Evolutionary conservation across 1,140 invertebrate genomes (phyloP), one percentile per base, ranked within the genome.

Genomic region (Venustaconcha ellipsiformis): DNA sequence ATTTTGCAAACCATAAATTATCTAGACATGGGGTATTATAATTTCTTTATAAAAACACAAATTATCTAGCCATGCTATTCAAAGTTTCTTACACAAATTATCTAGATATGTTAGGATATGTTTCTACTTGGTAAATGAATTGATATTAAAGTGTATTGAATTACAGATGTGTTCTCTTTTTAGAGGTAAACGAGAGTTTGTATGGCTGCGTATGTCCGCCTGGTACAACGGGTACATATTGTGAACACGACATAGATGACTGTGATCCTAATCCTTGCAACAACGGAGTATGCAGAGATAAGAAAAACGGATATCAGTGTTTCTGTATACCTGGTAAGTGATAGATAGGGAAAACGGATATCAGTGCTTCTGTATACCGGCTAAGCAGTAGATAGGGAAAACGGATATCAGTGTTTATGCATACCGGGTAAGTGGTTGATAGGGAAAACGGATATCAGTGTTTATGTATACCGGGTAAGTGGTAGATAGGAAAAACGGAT

Each of bases 221-320:
- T 6, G 14, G 57, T 57, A 55, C 65, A 26, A 62, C 70, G 15
- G 72, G 77, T 13, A 64, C 58, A n/a, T 65, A 62, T 15, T 78
- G 76, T 62, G 77, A 79, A 60, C 63, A 64, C 12, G 69, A 75
- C 6, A 55, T 76, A 17, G 78, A 79, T 67, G 67, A 74, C n/a
- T 85, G 73, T 71, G 18, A 75, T 20, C 85, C 82, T 5, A 88
- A 87, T 72, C 85, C 83, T 2, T 84, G 81, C 62, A 20, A 26
- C 56, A 72, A 81, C 70, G 82, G 80, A 57, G 74, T 75, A 30
- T 81, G 76, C 62, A 57, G 65, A 18, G 80, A 78, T 23, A 55
- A 69, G 2, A 57, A 60, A 23, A 65, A 78, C 17, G 73, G 69
- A 23, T 80, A 75, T 37, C 74, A 70, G 15, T 82, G 80, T 56